Conservation (phyloP, 2,797 vertebrate genomes). For the Austrolebias charrua region DNA sequence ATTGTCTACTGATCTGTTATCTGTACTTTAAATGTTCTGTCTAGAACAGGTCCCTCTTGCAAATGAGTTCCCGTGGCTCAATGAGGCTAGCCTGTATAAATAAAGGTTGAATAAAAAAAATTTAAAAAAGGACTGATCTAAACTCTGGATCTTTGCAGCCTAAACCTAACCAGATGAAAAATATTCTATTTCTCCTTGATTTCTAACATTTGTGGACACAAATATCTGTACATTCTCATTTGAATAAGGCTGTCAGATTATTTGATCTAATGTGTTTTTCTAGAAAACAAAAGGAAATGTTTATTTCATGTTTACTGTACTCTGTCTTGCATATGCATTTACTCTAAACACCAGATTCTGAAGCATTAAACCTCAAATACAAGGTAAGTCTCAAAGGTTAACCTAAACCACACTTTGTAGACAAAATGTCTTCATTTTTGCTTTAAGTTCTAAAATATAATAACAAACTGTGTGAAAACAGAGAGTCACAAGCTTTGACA, state of each 20-base stretch:
- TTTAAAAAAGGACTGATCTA: too few species aligned
- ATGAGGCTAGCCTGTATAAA: too few species aligned
- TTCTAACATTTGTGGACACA: background rate
- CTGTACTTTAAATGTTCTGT: too few species aligned
- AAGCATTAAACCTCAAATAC: background rate
- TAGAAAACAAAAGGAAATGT: background rate
- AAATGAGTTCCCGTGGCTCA: too few species aligned
- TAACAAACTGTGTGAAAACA: slow-evolving; percentile 11
- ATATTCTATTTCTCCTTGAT: background rate
- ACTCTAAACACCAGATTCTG: background rate
- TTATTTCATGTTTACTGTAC: background rate
- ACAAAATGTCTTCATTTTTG: slow-evolving; percentile 7
- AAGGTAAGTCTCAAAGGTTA: background rate
- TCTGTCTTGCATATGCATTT: background rate
- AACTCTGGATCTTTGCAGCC: background rate
- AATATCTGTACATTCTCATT: background rate
- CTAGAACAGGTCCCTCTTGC: too few species aligned
- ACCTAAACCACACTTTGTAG: background rate
- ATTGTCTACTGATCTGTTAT: too few species aligned
- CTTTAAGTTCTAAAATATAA: slow-evolving; percentile 14
- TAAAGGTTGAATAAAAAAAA: too few species aligned
- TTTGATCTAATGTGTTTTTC: background rate
- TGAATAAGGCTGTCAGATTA: too few species aligned
- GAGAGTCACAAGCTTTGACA: slow-evolving; percentile 48
- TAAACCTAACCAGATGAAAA: background rate